A percentile compares a stretch with the other conserved stretches of the same genome.
Evolutionary conservation across 2,888 invertebrate species (phyloP).

Genomic region (Ptilodon capucinus): DNA sequence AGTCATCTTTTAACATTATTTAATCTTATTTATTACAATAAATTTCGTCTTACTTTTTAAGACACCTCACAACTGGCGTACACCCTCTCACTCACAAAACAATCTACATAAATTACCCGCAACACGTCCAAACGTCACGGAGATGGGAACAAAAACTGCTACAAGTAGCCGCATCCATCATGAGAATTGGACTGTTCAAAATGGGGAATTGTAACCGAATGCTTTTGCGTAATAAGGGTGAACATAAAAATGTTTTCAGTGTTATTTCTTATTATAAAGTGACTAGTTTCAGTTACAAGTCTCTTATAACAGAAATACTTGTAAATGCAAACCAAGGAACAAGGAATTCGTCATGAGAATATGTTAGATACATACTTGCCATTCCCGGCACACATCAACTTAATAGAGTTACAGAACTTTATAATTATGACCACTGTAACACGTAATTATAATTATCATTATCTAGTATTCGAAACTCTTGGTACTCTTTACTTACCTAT

Average conservation of each 20-base stretch:
- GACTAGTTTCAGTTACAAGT: no score
- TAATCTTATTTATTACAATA: neutral
- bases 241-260: neutral
- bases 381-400: no score
- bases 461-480: no score
- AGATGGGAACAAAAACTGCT: neutral
- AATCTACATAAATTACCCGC: constrained; percentile 2
- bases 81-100: constrained; percentile 1
- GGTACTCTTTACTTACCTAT: no score
- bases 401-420: no score
- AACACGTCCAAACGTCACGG: constrained; percentile 1
- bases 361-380: no score
- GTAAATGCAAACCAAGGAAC: no score
- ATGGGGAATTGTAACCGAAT: neutral
- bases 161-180: constrained; percentile 1
- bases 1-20: neutral
- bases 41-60: neutral
- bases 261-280: neutral
- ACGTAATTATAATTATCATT: no score
- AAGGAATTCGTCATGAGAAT: no score
- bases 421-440: no score
- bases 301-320: no score
- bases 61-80: neutral
- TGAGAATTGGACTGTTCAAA: constrained; percentile 1
- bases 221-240: neutral